A percentile compares a stretch with the other conserved stretches of the same genome.
phyloP scores from a whole-genome alignment of 1,140 invertebrate species.

The Aphelenchoides besseyi region DNA sequence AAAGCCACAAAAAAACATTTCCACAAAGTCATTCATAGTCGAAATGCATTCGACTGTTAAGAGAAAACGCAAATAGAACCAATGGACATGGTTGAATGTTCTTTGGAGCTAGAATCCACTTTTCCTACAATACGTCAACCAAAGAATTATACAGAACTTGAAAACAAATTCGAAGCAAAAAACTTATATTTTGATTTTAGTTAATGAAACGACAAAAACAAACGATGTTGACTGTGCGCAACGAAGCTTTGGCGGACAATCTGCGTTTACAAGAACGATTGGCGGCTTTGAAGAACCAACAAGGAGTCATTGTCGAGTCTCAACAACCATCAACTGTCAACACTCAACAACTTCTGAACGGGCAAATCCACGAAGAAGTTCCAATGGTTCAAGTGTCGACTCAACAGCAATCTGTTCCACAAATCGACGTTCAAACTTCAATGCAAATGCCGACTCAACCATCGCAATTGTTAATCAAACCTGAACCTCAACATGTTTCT shows the following conservation, averaged over 20 bases:
- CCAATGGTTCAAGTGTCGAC: too few relatives aligned
- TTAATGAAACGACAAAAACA: conserved; percentile 9
- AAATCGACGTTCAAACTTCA: background rate
- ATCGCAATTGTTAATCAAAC: background rate
- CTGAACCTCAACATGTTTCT: background rate
- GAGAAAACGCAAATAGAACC: background rate
- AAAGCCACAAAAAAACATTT: background rate
- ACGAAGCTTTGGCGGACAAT: background rate
- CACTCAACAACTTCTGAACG: background rate
- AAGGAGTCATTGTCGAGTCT: background rate
- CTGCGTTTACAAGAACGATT: background rate
- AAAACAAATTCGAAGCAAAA: background rate
- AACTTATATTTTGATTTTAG: background rate
- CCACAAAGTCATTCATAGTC: background rate
- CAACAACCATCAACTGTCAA: background rate
- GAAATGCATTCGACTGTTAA: background rate
- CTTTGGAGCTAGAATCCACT: too few relatives aligned
- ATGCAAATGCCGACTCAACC: background rate
- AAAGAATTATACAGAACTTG: background rate
- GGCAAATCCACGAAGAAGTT: background rate
- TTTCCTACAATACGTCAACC: background rate
- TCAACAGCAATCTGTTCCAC: background rate
- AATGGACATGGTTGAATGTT: too few relatives aligned
- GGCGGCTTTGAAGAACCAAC: background rate
- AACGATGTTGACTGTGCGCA: background rate